Conservation (phyloP, 2,888 invertebrate species). For the Limenitis camilla region DNA sequence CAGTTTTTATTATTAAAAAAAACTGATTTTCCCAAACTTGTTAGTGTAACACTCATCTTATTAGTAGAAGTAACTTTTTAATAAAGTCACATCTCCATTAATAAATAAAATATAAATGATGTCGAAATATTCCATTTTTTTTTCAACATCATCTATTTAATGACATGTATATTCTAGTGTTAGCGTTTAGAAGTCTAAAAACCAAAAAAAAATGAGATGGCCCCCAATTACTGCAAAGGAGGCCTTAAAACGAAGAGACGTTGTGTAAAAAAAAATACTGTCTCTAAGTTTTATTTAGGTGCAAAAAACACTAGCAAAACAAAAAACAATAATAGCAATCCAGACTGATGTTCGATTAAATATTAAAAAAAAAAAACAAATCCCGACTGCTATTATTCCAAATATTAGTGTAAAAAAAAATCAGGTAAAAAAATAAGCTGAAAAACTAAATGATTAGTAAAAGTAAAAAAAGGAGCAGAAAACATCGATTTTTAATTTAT, state of each 20-base stretch:
- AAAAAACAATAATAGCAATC: slow-evolving; percentile 22
- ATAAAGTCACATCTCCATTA: slow-evolving; percentile 21
- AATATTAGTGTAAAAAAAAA: slow-evolving; percentile 37
- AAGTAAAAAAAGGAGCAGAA: slow-evolving; percentile 20
- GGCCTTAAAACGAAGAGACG: slow-evolving; percentile 38
- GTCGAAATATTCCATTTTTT: background rate
- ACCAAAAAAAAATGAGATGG: slow-evolving; percentile 35
- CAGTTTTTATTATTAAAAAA: slow-evolving; percentile 7
- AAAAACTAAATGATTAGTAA: slow-evolving; percentile 40
- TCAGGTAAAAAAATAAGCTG: slow-evolving; percentile 68
- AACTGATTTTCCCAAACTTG: slow-evolving; percentile 36
- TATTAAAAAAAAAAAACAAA: slow-evolving; percentile 1
- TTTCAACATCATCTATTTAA: slow-evolving; percentile 14
- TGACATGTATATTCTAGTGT: slow-evolving; percentile 31
- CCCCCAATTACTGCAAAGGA: slow-evolving; percentile 43
- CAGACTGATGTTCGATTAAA: background rate
- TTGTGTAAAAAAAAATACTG: slow-evolving; percentile 7
- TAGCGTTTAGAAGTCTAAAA: slow-evolving; percentile 36
- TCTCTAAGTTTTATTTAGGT: slow-evolving; percentile 28
- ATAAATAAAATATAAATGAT: slow-evolving; percentile 19
- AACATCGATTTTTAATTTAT: slow-evolving; percentile 12
- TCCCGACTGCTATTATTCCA: slow-evolving; percentile 14
- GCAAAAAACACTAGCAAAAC: slow-evolving; percentile 32
- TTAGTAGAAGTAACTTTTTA: slow-evolving; percentile 34
- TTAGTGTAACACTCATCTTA: slow-evolving; percentile 61